A percentile compares a stretch with the other conserved stretches of the same genome.
phyloP scores from a whole-genome alignment of 2,888 invertebrate genomes.

The Epinotia ramella region DNA sequence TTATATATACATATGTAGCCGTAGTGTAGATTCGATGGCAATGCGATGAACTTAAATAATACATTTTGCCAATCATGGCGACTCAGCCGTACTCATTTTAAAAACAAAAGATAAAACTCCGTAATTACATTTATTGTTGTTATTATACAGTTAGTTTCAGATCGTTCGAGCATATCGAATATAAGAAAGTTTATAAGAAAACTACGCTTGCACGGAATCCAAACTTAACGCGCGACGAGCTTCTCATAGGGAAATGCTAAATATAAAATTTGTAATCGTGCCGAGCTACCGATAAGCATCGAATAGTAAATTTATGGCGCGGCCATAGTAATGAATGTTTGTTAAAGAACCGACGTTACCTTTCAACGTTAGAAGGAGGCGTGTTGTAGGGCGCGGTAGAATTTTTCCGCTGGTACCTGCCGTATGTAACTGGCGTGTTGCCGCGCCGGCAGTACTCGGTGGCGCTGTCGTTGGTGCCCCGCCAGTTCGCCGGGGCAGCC shows the following conservation, averaged over 20 bases:
- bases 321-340: slow-evolving; percentile 22
- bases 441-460: slow-evolving; percentile 80
- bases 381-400: slow-evolving; percentile 76
- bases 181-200: slow-evolving; percentile 9
- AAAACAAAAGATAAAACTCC: no score
- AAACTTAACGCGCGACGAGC: background rate
- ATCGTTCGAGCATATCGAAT: background rate
- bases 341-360: slow-evolving; percentile 61
- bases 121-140: no score
- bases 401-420: slow-evolving; percentile 86
- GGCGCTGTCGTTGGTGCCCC: slow-evolving; percentile 82
- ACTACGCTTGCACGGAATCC: slow-evolving; percentile 8
- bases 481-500: slow-evolving; percentile 80
- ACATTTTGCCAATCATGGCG: no score
- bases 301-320: slow-evolving; percentile 10
- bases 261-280: slow-evolving; percentile 17
- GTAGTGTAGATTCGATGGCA: no score
- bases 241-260: background rate
- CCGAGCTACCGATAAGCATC: slow-evolving; percentile 21
- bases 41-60: no score
- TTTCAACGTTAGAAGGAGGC: slow-evolving; percentile 79
- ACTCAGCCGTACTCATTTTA: no score
- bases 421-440: slow-evolving; percentile 82
- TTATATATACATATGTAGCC: no score
- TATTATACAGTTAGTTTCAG: background rate